Evolutionary conservation across 1,140 invertebrate genomes (phyloP).

Genomic region (Epicauta chinensis): DNA sequence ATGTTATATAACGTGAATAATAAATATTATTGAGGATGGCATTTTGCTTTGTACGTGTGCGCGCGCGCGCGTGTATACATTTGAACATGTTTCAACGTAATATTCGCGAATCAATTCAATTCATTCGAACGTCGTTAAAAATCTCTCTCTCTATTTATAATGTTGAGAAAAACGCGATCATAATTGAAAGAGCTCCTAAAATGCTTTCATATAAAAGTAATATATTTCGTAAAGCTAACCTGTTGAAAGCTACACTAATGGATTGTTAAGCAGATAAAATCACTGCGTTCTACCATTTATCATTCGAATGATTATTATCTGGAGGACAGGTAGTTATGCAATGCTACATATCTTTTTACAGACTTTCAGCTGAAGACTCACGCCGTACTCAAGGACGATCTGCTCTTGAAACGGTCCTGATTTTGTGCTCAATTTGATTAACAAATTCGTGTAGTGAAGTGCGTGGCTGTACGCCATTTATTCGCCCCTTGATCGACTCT

Average conservation of each 20-base stretch:
- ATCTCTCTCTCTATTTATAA: no score
- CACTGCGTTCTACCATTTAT: conserved; percentile 13
- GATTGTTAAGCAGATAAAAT: conserved; percentile 19
- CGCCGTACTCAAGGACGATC: no score
- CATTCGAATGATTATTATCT: conserved; percentile 15
- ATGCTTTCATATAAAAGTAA: conserved; percentile 13
- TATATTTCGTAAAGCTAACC: conserved; percentile 17
- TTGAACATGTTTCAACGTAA: no score
- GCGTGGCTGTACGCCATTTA: conserved; percentile 19
- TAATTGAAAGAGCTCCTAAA: neutral
- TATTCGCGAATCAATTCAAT: no score
- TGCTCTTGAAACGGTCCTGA: no score
- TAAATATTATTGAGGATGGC: no score
- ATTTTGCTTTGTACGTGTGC: no score
- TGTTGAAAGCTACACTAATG: conserved; percentile 18
- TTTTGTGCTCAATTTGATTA: conserved; percentile 8
- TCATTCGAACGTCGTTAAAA: no score
- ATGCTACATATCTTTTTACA: no score
- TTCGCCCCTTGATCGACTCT: conserved; percentile 11
- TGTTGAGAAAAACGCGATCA: neutral
- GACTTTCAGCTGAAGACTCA: no score
- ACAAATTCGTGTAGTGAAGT: conserved; percentile 13
- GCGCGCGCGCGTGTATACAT: no score
- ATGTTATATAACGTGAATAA: no score
- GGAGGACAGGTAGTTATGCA: neutral